Percentiles rank a stretch among this genome's conserved stretches.
phyloP scores from a whole-genome alignment of 2,888 invertebrate species.

The Tenthredo scrophulariae region DNA sequence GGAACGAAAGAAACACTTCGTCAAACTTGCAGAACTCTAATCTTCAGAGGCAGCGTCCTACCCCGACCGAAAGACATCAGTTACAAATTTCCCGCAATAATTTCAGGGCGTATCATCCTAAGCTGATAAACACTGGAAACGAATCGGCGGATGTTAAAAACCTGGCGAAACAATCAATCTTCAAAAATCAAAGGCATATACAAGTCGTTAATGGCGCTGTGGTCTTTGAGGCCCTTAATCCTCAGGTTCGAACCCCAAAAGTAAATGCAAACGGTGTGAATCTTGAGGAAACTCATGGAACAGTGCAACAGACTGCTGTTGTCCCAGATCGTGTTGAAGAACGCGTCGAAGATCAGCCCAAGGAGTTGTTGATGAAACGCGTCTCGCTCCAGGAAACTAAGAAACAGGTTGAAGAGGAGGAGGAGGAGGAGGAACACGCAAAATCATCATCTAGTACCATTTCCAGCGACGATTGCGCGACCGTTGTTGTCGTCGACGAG shows the following conservation, averaged over 20 bases:
- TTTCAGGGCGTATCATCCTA: conserved; percentile 30
- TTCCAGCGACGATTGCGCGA: conserved; percentile 69
- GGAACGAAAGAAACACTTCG: conserved; percentile 31
- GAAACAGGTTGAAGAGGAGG: neutral
- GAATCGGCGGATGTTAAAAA: conserved; percentile 25
- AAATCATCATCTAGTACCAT: conserved; percentile 55
- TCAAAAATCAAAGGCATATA: conserved; percentile 37
- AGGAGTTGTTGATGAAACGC: neutral
- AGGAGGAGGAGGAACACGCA: neutral
- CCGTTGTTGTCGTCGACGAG: conserved; percentile 73
- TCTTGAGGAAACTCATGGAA: conserved; percentile 26
- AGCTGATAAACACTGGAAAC: conserved; percentile 34
- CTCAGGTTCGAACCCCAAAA: conserved; percentile 18
- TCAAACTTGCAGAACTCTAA: conserved; percentile 12
- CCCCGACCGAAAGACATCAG: conserved; percentile 36
- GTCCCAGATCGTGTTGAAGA: neutral
- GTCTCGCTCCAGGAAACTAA: neutral
- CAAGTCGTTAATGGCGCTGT: conserved; percentile 50
- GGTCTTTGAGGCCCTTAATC: conserved; percentile 39
- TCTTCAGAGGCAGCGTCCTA: conserved; percentile 36
- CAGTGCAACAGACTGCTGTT: neutral
- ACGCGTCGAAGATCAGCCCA: neutral
- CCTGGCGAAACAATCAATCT: neutral
- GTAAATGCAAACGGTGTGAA: neutral
- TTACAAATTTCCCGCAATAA: conserved; percentile 16